A percentile compares a stretch with the other conserved stretches of the same genome.
These are phyloP conservation scores for Trichechus manatus DNA, from an alignment of 2,113 vertebrate genomes.

Conservation along the genomic window DNA sequence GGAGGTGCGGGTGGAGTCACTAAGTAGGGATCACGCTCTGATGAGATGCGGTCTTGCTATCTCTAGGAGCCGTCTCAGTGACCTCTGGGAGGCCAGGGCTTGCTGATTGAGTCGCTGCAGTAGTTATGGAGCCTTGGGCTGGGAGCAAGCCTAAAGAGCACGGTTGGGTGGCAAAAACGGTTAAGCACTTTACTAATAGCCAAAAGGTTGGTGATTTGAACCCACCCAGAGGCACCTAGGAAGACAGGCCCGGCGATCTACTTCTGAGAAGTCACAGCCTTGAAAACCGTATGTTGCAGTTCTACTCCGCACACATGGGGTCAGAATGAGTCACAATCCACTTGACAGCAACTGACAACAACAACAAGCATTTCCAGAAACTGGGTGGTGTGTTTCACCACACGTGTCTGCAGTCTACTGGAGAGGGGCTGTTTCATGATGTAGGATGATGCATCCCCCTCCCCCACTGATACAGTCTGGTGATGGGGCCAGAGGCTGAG, in stretches of 20 bases:
- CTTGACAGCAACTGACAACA: not conserved
- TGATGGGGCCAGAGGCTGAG: not conserved
- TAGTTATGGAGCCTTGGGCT: not conserved
- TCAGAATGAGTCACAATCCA: not conserved
- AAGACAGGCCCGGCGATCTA: not conserved
- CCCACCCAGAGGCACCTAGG: not conserved
- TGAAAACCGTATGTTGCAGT: not conserved
- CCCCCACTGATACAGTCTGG: rapidly evolving
- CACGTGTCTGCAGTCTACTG: rapidly evolving
- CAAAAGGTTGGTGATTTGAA: not conserved
- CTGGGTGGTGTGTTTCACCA: not conserved
- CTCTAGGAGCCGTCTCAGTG: rapidly evolving
- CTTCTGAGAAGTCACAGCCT: not conserved
- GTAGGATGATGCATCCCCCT: rapidly evolving
- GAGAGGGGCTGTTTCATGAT: not conserved
- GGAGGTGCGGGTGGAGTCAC: not conserved
- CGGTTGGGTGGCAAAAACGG: not conserved
- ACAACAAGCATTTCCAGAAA: not conserved
- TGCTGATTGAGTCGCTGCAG: not conserved
- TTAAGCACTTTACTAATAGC: not conserved
- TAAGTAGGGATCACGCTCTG: rapidly evolving
- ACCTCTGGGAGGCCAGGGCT: not conserved
- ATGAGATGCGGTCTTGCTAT: rapidly evolving
- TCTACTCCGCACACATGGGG: not conserved
- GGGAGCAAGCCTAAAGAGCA: rapidly evolving